Evolutionary conservation across 2,888 invertebrate species (phyloP).

Genomic region (Caenorhabditis imperialis): DNA sequence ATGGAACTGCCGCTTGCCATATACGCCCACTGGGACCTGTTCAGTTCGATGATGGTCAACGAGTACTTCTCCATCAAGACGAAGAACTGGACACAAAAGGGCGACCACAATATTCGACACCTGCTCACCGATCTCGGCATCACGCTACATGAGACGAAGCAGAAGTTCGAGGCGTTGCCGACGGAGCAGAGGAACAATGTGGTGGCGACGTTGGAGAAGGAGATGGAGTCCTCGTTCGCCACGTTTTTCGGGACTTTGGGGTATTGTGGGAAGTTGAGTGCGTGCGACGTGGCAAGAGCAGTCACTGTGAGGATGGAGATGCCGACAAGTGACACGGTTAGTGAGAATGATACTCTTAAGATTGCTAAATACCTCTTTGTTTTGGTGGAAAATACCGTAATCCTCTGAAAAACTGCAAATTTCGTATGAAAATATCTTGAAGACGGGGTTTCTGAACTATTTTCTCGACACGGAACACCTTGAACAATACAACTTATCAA

Average conservation of each 20-base stretch:
- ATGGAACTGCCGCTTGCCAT: conserved; percentile 72
- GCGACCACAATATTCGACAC: conserved; percentile 66
- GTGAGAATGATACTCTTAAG: no score
- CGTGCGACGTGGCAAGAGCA: conserved; percentile 71
- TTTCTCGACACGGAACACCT: no score
- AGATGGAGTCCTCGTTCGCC: conserved; percentile 66
- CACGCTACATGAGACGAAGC: conserved; percentile 69
- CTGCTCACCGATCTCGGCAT: conserved; percentile 67
- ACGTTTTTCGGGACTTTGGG: conserved; percentile 73
- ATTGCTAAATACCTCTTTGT: no score
- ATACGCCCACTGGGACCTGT: conserved; percentile 73
- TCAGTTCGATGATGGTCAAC: conserved; percentile 69
- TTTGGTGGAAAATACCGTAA: no score
- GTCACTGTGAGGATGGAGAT: conserved; percentile 54
- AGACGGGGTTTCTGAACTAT: no score
- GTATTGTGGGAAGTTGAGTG: conserved; percentile 63
- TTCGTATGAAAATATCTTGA: no score
- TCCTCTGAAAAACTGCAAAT: no score
- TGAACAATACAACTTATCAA: no score
- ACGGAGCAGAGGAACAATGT: conserved; percentile 67
- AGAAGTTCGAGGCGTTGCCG: conserved; percentile 66
- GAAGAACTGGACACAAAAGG: conserved; percentile 73
- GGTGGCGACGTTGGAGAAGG: conserved; percentile 65
- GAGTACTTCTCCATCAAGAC: conserved; percentile 70
- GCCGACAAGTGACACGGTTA: conserved; percentile 34